Evolutionary conservation across 2,888 invertebrate genomes (phyloP).

Genomic region (Oscheius onirici): DNA sequence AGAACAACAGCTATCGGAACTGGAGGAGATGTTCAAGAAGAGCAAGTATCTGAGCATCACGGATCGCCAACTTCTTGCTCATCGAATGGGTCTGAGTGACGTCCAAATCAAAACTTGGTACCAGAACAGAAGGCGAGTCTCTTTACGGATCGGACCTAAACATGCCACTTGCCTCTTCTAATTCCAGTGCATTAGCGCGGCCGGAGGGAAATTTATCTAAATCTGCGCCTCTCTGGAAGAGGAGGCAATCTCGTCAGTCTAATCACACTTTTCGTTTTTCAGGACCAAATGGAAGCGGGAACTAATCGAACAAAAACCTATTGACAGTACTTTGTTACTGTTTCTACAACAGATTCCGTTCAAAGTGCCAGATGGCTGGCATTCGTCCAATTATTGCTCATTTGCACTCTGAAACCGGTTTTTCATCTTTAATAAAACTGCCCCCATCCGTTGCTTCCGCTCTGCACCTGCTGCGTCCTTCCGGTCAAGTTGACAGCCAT

Average conservation of each 20-base stretch:
- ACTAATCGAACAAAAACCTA: constrained; percentile 81
- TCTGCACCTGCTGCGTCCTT: constrained; percentile 16
- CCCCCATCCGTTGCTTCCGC: neutral
- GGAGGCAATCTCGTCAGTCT: constrained; percentile 22
- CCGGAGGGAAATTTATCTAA: constrained; percentile 29
- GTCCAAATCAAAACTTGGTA: constrained; percentile 99
- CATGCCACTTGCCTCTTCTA: constrained; percentile 32
- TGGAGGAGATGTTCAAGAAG: constrained; percentile 69
- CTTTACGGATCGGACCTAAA: constrained; percentile 30
- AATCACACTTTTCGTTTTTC: constrained; percentile 68
- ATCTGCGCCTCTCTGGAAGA: constrained; percentile 14
- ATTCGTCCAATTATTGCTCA: neutral
- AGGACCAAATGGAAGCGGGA: constrained; percentile 99
- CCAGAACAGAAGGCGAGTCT: constrained; percentile 86
- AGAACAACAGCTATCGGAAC: constrained; percentile 79
- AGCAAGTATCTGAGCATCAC: constrained; percentile 69
- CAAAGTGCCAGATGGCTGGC: constrained; percentile 20
- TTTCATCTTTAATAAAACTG: neutral
- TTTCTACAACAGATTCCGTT: neutral
- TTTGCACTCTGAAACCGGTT: constrained; percentile 8
- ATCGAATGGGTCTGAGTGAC: constrained; percentile 87
- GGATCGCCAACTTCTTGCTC: constrained; percentile 93
- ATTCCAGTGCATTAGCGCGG: constrained; percentile 31
- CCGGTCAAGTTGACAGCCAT: constrained; percentile 30
- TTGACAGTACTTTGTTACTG: neutral